Percentiles rank a stretch among this genome's conserved stretches.
phyloP scores from a whole-genome alignment of 1,140 invertebrate species.

The Caenorhabditis brenneri region DNA sequence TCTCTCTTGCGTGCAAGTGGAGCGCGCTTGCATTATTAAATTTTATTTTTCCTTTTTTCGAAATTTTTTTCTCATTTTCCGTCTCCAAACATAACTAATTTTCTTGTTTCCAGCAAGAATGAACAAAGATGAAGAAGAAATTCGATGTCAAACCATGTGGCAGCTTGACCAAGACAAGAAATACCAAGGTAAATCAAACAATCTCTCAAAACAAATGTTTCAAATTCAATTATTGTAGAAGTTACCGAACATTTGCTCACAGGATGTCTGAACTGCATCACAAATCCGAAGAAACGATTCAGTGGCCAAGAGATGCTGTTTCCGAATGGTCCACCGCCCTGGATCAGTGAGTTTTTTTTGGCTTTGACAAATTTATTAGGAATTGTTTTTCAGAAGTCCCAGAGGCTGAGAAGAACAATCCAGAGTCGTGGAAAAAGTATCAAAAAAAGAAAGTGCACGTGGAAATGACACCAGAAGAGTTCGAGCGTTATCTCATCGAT shows the following conservation, averaged over 20 bases:
- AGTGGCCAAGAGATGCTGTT: not conserved
- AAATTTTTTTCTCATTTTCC: not conserved
- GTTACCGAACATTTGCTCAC: not conserved
- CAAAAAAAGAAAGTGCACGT: not conserved
- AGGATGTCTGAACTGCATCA: not conserved
- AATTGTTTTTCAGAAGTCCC: slow-evolving; percentile 5
- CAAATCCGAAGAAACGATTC: not conserved
- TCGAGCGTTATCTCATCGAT: not conserved
- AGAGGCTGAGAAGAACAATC: not conserved
- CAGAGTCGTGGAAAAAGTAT: not conserved
- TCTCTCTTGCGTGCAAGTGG: not conserved
- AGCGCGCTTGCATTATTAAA: not conserved
- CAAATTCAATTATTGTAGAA: not conserved
- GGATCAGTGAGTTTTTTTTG: not conserved
- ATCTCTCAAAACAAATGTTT: not conserved
- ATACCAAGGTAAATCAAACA: not conserved
- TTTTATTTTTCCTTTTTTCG: not conserved
- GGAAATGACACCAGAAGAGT: not conserved
- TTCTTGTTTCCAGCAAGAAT: not conserved
- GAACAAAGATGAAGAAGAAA: not conserved
- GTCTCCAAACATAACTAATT: not conserved
- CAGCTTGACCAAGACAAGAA: not conserved
- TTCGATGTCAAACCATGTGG: not conserved
- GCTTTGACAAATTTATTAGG: not conserved
- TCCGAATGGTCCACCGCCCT: not conserved